Evolutionary conservation across 2,797 vertebrate species (phyloP).

Genomic region (Typhlichthys eigenmanni): DNA sequence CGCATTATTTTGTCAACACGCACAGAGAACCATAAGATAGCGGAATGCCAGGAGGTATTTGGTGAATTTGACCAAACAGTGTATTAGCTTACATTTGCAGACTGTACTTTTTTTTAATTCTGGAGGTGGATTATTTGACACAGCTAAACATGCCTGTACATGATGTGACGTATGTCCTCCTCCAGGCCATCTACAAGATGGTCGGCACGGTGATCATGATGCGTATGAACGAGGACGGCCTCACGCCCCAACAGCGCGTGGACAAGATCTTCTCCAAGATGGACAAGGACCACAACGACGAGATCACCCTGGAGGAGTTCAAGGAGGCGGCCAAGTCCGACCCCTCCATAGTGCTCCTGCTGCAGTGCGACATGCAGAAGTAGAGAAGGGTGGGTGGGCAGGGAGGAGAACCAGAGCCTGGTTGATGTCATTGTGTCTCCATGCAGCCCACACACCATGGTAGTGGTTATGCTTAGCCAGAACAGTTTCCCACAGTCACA

Average conservation of each 20-base stretch:
- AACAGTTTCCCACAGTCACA: too few relatives aligned
- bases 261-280: constrained; percentile 99
- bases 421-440: constrained; percentile 45
- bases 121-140: neutral
- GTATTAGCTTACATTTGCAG: neutral
- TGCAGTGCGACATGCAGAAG: constrained; percentile 98
- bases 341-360: constrained; percentile 92
- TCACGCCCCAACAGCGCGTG: constrained; percentile 95
- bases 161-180: neutral
- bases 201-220: constrained; percentile 99
- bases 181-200: constrained; percentile 98
- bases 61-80: too few relatives aligned
- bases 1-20: too few relatives aligned
- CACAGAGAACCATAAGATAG: too few relatives aligned
- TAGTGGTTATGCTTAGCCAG: too few relatives aligned
- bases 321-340: constrained; percentile 97
- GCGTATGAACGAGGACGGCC: constrained; percentile 96
- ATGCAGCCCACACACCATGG: neutral
- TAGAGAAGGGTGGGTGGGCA: constrained; percentile 65
- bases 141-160: neutral
- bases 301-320: constrained; percentile 97
- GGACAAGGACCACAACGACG: constrained; percentile 97
- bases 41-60: too few relatives aligned
- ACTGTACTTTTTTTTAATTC: neutral
- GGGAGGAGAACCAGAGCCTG: constrained; percentile 5